phyloP scores from a whole-genome alignment of 37 sponge, comb jelly and placozoan species.

The Agelas oroides region DNA sequence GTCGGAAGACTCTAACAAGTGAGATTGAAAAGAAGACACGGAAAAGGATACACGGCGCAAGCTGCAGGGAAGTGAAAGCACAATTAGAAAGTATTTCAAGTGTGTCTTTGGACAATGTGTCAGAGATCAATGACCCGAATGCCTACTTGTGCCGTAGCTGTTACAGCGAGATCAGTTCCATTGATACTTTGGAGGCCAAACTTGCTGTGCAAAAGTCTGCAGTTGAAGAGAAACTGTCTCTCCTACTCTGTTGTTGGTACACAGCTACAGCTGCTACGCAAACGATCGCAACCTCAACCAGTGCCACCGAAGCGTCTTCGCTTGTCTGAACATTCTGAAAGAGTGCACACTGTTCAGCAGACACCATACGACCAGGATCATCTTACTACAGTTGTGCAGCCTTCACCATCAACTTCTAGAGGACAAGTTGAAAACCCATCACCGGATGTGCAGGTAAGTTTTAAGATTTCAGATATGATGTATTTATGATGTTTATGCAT shows the following conservation, averaged over 20 bases:
- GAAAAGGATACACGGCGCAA: slow-evolving; percentile 11
- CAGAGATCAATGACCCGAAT: neutral
- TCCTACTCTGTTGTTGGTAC: too few relatives aligned
- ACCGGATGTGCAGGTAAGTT: slow-evolving; percentile 25
- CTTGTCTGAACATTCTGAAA: too few relatives aligned
- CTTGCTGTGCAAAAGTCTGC: neutral
- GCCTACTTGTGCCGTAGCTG: slow-evolving; percentile 25
- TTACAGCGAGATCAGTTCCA: neutral
- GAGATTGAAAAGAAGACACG: slow-evolving; percentile 24
- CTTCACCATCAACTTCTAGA: neutral
- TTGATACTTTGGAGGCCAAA: neutral
- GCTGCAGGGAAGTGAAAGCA: neutral
- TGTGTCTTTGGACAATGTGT: neutral
- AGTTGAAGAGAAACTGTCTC: neutral
- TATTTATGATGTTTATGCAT: too few relatives aligned
- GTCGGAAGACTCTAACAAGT: neutral
- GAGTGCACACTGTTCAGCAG: too few relatives aligned
- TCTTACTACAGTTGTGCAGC: too few relatives aligned
- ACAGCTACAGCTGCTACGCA: too few relatives aligned
- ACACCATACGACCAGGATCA: too few relatives aligned
- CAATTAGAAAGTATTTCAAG: neutral
- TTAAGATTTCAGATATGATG: too few relatives aligned
- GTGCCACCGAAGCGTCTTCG: too few relatives aligned
- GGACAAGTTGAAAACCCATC: neutral
- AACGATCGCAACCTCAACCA: too few relatives aligned